Evolutionary conservation across 2,888 invertebrate genomes (phyloP).

Genomic region (Hanleya hanleyi): DNA sequence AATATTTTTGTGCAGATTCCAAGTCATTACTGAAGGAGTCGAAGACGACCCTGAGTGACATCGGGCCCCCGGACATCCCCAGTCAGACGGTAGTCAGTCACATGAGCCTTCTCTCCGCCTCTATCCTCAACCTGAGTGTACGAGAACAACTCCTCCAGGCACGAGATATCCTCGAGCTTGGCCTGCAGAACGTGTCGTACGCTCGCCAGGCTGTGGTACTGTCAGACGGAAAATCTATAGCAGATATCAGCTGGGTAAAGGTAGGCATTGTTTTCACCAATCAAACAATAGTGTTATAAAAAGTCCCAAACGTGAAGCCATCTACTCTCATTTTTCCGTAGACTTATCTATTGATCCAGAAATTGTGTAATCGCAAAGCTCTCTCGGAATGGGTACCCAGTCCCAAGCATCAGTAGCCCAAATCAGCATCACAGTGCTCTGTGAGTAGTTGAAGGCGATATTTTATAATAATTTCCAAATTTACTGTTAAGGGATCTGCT

Average conservation of each 20-base stretch:
- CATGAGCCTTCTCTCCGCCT: slow-evolving; percentile 50
- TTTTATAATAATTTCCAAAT: no score
- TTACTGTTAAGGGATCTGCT: no score
- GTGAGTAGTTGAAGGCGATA: no score
- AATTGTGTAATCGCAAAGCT: no score
- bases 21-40: slow-evolving; percentile 51
- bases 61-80: slow-evolving; percentile 24
- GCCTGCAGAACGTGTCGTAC: slow-evolving; percentile 65
- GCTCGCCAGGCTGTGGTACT: slow-evolving; percentile 63
- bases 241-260: slow-evolving; percentile 71
- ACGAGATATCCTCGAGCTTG: slow-evolving; percentile 65
- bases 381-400: no score
- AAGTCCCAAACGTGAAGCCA: no score
- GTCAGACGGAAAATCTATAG: slow-evolving; percentile 66
- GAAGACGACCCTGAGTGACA: slow-evolving; percentile 43
- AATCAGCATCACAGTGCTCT: no score
- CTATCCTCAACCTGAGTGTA: slow-evolving; percentile 51
- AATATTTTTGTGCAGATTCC: slow-evolving; percentile 47
- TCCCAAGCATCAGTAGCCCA: no score
- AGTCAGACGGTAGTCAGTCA: slow-evolving; percentile 35
- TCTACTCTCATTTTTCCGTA: no score
- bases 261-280: no score
- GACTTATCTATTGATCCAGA: no score
- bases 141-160: slow-evolving; percentile 61
- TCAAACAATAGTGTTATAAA: no score